These are phyloP conservation scores for Pterocles burchelli DNA, from an alignment of 2,113 vertebrate species.

Conservation along the genomic window DNA sequence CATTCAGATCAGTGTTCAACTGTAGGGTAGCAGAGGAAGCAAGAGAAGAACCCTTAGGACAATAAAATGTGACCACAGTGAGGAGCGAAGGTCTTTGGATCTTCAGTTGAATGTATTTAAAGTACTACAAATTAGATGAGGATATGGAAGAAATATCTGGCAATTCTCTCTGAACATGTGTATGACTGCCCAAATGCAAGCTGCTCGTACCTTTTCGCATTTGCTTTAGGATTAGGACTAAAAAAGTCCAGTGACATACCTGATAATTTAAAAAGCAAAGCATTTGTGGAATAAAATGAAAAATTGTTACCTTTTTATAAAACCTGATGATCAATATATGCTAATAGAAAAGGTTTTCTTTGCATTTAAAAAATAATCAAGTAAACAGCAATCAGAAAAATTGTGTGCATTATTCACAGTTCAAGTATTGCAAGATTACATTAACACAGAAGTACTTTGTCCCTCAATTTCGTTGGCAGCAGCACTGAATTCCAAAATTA, in stretches of 20 bases:
- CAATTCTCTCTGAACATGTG: neutral
- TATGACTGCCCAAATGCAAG: neutral
- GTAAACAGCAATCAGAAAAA: neutral
- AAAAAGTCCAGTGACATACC: neutral
- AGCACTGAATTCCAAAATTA: neutral
- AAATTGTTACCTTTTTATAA: neutral
- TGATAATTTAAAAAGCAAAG: neutral
- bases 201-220: neutral
- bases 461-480: neutral
- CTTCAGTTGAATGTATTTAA: neutral
- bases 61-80: neutral
- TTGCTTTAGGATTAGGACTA: neutral
- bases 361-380: neutral
- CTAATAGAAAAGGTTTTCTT: neutral
- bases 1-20: fast-evolving
- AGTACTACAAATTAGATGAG: neutral
- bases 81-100: neutral
- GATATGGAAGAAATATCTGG: neutral
- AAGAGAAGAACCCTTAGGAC: neutral
- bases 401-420: neutral
- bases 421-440: neutral
- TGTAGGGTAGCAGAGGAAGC: neutral
- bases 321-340: neutral
- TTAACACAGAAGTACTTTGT: neutral
- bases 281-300: neutral